Conservation (phyloP, 2,797 vertebrate species). For the Sebastes iracundus region DNA sequence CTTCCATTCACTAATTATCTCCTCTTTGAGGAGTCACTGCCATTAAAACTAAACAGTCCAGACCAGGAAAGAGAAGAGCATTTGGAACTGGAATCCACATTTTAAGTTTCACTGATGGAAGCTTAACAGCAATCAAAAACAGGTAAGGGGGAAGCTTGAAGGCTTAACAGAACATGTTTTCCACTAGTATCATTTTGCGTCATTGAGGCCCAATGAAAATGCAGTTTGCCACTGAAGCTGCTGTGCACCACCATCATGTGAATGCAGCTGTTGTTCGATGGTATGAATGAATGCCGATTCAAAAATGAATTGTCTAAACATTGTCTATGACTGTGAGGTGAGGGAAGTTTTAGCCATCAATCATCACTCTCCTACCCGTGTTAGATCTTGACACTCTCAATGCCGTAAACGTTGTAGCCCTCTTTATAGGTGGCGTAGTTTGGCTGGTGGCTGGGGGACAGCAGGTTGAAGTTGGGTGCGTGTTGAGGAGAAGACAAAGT, state of each 20-base stretch:
- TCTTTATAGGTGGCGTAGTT: slow-evolving; percentile 99
- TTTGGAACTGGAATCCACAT: not conserved
- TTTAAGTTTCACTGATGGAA: not conserved
- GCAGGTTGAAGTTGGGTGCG: slow-evolving; percentile 74
- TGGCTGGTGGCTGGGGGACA: slow-evolving; percentile 79
- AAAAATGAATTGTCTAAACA: not conserved
- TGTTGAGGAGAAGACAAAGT: slow-evolving; percentile 76
- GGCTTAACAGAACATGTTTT: not conserved
- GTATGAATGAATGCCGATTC: not conserved
- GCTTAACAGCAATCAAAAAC: not conserved
- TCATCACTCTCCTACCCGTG: slow-evolving; percentile 94
- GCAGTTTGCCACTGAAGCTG: not conserved
- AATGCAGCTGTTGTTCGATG: slow-evolving; percentile 16
- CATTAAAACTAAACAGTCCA: not conserved
- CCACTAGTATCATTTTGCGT: not conserved
- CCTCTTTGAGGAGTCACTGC: not conserved
- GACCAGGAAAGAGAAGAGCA: not conserved
- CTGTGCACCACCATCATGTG: not conserved
- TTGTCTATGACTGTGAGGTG: slow-evolving; percentile 60
- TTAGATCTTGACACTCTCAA: slow-evolving; percentile 99
- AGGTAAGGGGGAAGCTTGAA: not conserved
- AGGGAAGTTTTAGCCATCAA: slow-evolving; percentile 68
- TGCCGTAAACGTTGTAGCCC: slow-evolving; percentile 99
- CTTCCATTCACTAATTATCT: not conserved
- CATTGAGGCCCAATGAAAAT: not conserved